Base-by-base conservation (phyloP, 2,888 invertebrate species). In the Agrotis ipsilon region DNA sequence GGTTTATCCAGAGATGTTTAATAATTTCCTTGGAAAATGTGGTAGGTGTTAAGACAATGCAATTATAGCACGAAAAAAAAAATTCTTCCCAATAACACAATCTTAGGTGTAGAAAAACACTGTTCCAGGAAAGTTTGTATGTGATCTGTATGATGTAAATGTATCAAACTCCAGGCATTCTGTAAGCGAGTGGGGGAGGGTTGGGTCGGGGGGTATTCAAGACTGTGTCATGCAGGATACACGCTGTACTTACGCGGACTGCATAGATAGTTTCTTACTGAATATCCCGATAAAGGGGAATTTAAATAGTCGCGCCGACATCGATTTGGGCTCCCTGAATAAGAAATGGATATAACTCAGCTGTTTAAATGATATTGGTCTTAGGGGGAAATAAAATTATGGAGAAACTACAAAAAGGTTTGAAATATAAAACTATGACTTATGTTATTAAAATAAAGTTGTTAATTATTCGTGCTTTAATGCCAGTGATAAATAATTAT, bases 241-340 rank as follows among this genome's bases (percentile, higher is more conserved):
- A 89, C 91, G 85, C 88, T 88, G 88, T 90, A 94, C 94, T 94
- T 94, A 95, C 95, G 92, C 90, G 72, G 90, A 88, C 85, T 89
- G 91, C 88, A 88, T 88, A 89, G 92, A 92, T 87, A 92, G 89
- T 91, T 92, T 94, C 92, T 93, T 93, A 93, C 88, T 91, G 86
- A 92, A 93, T 84, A 92, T 87, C 85, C 92, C 91, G 85, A 91
- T 88, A 89, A 93, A 91, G 77, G 95, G 95, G 76, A 93, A 91
- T 80, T 88, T 92, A 90, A 91, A 92, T 85, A 91, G 88, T 88
- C 89, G 90, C 91, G 89, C 92, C 92, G 85, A 86, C 88, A 90
- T 88, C 88, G 89, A 86, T 82, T 90, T 91, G 79, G 89, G 88
- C 82, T 92, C 88, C 94, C 95, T 95, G 93, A 81, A 91, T 90